These are phyloP conservation scores for Microctenopoma lineatum DNA, from an alignment of 2,797 vertebrate species.

Conservation along the genomic window DNA sequence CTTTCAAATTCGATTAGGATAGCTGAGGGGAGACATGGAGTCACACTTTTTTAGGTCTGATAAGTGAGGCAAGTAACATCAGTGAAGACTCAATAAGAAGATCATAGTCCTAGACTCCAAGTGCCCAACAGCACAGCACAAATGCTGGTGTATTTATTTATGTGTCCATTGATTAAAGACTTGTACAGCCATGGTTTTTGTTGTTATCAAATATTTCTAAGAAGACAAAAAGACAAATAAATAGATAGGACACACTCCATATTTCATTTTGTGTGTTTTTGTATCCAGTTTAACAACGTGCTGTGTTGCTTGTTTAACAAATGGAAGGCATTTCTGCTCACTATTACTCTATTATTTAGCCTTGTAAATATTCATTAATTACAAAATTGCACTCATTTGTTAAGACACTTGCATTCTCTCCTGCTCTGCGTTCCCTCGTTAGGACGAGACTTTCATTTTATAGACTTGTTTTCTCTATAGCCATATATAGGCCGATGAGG, in stretches of 20 bases:
- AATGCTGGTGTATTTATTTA: too few species aligned
- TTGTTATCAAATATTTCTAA: too few species aligned
- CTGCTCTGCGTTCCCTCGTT: constrained; percentile 56
- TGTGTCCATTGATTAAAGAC: too few species aligned
- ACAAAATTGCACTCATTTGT: constrained; percentile 46
- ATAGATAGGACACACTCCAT: neutral
- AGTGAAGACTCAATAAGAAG: neutral
- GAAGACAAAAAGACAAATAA: too few species aligned
- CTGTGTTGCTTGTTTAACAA: constrained; percentile 28
- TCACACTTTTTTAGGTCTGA: constrained; percentile 37
- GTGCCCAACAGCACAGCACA: too few species aligned
- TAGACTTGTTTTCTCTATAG: constrained; percentile 67
- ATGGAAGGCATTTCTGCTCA: constrained; percentile 40
- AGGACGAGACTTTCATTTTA: constrained; percentile 69
- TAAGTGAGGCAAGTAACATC: constrained; percentile 7
- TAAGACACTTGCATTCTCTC: constrained; percentile 45
- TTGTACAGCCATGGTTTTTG: too few species aligned
- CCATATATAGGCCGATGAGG: constrained; percentile 58
- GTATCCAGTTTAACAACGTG: constrained; percentile 14
- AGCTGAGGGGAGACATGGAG: constrained; percentile 53
- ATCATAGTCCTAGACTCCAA: too few species aligned
- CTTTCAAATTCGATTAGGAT: constrained; percentile 61
- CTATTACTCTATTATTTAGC: constrained; percentile 59
- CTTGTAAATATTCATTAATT: constrained; percentile 71
- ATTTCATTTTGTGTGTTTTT: neutral